phyloP scores from a whole-genome alignment of 2,888 invertebrate genomes.

The Spatulosminthurus flaviceps region DNA sequence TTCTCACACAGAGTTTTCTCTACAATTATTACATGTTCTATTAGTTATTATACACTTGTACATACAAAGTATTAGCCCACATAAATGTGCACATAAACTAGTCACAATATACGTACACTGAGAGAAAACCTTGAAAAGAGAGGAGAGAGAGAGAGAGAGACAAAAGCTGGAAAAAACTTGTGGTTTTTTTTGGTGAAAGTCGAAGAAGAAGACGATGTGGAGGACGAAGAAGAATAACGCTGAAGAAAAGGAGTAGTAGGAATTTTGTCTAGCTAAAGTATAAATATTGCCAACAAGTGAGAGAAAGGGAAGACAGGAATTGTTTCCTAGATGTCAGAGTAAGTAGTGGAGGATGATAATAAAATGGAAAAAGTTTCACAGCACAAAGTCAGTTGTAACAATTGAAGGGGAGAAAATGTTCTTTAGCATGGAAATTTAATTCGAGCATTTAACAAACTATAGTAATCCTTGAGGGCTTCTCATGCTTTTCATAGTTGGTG shows the following conservation, averaged over 20 bases:
- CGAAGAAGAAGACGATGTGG: too few species aligned
- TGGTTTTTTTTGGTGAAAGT: too few species aligned
- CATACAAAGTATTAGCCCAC: too few species aligned
- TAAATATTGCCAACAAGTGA: background rate
- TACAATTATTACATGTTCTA: too few species aligned
- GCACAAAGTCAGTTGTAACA: slow-evolving; percentile 9
- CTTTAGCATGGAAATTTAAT: background rate
- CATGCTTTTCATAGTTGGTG: too few species aligned
- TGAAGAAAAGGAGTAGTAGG: too few species aligned
- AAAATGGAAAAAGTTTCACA: slow-evolving; percentile 8
- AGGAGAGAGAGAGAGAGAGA: slow-evolving; percentile 10
- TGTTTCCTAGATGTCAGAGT: background rate
- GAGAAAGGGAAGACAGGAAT: background rate
- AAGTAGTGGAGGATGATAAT: background rate
- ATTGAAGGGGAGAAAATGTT: background rate
- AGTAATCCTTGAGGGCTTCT: slow-evolving; percentile 4
- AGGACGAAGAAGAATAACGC: too few species aligned
- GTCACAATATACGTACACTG: too few species aligned
- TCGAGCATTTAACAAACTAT: slow-evolving; percentile 9
- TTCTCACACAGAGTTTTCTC: too few species aligned
- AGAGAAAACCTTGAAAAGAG: background rate
- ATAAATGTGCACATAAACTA: too few species aligned
- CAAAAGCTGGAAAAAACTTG: background rate
- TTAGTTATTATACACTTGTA: too few species aligned
- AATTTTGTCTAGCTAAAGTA: background rate